phyloP scores from a whole-genome alignment of 2,888 invertebrate genomes.

The Quadroppia sp. region DNA sequence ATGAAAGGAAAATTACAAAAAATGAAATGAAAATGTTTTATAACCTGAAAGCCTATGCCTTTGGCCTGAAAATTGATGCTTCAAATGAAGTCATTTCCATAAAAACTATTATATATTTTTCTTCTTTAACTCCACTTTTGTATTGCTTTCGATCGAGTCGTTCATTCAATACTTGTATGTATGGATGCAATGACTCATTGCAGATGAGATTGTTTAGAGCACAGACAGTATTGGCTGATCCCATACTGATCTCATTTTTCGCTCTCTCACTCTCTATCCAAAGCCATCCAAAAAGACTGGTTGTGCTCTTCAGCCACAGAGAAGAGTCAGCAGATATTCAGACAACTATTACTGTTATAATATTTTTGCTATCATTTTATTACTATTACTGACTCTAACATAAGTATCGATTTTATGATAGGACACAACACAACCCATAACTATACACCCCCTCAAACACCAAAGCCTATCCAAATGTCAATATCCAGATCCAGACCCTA shows the following conservation, averaged over 20 bases:
- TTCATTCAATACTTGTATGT: slow-evolving; percentile 4
- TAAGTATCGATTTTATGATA: slow-evolving; percentile 22
- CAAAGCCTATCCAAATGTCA: slow-evolving; percentile 1
- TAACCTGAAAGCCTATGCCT: slow-evolving; percentile 7
- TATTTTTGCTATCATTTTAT: slow-evolving; percentile 35
- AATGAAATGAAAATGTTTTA: neutral
- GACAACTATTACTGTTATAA: slow-evolving; percentile 16
- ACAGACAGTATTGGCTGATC: neutral
- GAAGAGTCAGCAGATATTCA: neutral
- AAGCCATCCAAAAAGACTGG: slow-evolving; percentile 16
- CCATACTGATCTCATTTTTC: slow-evolving; percentile 15
- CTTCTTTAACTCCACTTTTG: neutral
- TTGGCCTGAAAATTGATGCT: slow-evolving; percentile 6
- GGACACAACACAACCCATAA: neutral
- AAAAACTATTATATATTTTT: slow-evolving; percentile 19
- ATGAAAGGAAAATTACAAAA: neutral
- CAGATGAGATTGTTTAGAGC: slow-evolving; percentile 19
- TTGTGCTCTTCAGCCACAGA: slow-evolving; percentile 12
- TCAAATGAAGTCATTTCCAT: slow-evolving; percentile 2
- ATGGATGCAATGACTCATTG: slow-evolving; percentile 33
- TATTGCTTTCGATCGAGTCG: neutral
- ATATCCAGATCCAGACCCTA: neutral
- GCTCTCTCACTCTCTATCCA: neutral
- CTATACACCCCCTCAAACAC: too few relatives aligned
- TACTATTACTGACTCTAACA: neutral